Evolutionary conservation across 2,797 vertebrate species (phyloP).

Genomic region (Acropternis orthonyx): DNA sequence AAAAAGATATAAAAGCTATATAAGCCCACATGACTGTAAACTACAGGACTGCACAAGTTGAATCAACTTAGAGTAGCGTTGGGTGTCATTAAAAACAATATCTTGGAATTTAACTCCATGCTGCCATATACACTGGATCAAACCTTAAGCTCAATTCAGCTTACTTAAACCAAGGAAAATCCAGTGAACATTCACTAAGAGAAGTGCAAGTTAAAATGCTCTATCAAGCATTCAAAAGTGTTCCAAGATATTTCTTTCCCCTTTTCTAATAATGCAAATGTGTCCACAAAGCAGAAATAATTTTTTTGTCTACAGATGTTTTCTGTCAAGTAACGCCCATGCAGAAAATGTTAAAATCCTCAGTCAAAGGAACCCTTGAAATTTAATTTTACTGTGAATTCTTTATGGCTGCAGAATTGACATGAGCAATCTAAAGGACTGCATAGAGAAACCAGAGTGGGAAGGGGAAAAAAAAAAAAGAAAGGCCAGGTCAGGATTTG

Average conservation of each 20-base stretch:
- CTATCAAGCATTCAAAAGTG: neutral
- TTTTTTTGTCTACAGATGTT: neutral
- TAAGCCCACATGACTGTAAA: neutral
- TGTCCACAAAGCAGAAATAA: neutral
- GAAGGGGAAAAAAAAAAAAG: neutral
- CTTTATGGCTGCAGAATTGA: neutral
- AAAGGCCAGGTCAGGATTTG: neutral
- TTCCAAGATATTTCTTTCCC: neutral
- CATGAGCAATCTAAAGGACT: neutral
- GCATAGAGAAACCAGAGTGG: neutral
- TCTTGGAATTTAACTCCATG: neutral
- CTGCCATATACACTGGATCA: neutral
- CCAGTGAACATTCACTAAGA: neutral
- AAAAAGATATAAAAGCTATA: neutral
- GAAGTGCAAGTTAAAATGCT: neutral
- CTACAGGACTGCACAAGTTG: neutral
- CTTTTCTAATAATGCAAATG: neutral
- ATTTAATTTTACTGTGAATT: neutral
- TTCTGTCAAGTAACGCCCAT: neutral
- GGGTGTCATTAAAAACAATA: neutral
- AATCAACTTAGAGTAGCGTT: neutral
- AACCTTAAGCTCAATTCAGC: neutral
- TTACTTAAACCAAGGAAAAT: neutral
- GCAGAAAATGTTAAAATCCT: neutral
- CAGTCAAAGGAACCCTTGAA: neutral